A percentile compares a stretch with the other conserved stretches of the same genome.
Conservation (phyloP, 2,113 vertebrate genomes). For the Paradoxurus hermaphroditus region DNA sequence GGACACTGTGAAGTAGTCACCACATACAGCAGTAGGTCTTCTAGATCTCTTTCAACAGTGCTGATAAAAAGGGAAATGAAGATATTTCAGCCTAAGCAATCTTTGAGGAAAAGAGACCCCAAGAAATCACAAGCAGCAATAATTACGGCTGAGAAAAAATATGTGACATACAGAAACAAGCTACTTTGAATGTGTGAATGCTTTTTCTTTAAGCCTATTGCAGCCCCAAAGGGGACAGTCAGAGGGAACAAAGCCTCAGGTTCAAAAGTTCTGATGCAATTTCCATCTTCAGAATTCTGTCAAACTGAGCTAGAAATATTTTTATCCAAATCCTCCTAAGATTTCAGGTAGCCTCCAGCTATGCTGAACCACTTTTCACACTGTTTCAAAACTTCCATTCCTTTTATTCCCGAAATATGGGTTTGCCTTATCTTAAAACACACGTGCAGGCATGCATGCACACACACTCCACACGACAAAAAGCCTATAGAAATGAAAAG, state of each 20-base stretch:
- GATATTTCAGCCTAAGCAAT: not conserved
- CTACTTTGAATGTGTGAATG: not conserved
- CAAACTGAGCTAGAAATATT: conserved; percentile 59
- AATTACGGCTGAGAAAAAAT: conserved; percentile 20
- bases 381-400: conserved; percentile 51
- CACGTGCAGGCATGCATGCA: not conserved
- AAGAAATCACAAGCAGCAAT: not conserved
- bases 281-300: conserved; percentile 58
- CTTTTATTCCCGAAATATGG: conserved; percentile 58
- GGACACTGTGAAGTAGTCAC: not conserved
- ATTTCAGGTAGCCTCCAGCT: conserved; percentile 66
- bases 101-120: not conserved
- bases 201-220: not conserved
- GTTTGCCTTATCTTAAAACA: conserved; percentile 63
- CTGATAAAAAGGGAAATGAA: not conserved
- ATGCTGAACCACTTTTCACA: conserved; percentile 47
- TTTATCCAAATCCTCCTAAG: conserved; percentile 66
- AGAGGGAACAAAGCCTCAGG: conserved; percentile 31
- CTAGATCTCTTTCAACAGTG: not conserved
- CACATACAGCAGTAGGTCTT: not conserved
- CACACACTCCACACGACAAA: not conserved
- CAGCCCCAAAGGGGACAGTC: not conserved
- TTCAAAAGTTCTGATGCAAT: conserved; percentile 52
- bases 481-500: not conserved
- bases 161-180: not conserved